Conservation (phyloP, 1,140 invertebrate species). For the Hormaphis cornu region DNA sequence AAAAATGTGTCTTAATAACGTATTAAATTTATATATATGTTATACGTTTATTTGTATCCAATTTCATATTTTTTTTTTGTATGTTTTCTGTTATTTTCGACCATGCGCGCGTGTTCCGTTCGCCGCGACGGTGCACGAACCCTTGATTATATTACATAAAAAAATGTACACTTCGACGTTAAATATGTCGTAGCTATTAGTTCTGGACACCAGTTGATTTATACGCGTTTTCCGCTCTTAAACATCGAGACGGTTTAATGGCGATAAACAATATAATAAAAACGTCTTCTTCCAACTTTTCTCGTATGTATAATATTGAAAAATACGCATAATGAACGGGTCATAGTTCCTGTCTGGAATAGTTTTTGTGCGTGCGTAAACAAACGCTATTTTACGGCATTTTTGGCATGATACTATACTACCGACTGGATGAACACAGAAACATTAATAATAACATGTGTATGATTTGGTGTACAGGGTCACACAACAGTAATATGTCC, state of each 20-base stretch:
- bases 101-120: too few relatives aligned
- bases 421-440: neutral
- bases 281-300: conserved; percentile 12
- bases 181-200: neutral
- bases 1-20: too few relatives aligned
- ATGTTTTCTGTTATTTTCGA: too few relatives aligned
- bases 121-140: too few relatives aligned
- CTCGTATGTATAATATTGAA: neutral
- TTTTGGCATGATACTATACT: neutral
- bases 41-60: too few relatives aligned
- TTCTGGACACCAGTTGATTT: neutral
- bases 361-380: neutral
- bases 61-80: too few relatives aligned
- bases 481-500: neutral
- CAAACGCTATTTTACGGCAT: neutral
- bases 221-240: conserved; percentile 1
- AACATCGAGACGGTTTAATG: conserved; percentile 25
- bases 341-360: conserved; percentile 16
- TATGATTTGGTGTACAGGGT: neutral
- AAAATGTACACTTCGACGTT: neutral
- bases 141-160: neutral
- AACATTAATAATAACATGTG: neutral
- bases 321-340: conserved; percentile 10
- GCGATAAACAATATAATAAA: conserved; percentile 14
- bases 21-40: too few relatives aligned